A percentile compares a stretch with the other conserved stretches of the same genome.
Conservation (phyloP, 2,888 invertebrate species). For the Cantharis rustica region DNA sequence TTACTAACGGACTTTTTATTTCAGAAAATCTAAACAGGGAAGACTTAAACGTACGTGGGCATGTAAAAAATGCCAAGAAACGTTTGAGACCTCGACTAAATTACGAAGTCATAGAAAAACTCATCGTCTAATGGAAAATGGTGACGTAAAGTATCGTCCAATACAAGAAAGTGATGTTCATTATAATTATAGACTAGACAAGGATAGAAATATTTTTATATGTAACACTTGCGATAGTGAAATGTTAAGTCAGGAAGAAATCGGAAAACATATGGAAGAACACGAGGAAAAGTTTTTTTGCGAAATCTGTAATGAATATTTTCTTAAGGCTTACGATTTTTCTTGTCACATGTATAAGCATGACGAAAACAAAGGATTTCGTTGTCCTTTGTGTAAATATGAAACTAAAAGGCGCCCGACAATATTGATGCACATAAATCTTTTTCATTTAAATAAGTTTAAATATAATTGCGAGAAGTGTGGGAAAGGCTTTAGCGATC, state of each 20-base stretch:
- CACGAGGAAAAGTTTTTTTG: constrained; percentile 38
- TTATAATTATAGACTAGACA: constrained; percentile 45
- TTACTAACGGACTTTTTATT: neutral
- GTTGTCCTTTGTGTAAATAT: constrained; percentile 48
- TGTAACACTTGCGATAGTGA: constrained; percentile 34
- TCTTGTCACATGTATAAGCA: constrained; percentile 48
- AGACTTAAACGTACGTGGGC: constrained; percentile 39
- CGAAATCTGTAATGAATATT: constrained; percentile 44
- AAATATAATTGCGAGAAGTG: constrained; percentile 61
- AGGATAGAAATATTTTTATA: constrained; percentile 37
- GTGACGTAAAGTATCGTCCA: constrained; percentile 3
- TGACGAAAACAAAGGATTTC: constrained; percentile 42
- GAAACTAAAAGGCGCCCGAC: constrained; percentile 42
- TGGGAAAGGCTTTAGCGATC: constrained; percentile 61
- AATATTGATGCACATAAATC: constrained; percentile 47
- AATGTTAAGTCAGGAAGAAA: constrained; percentile 18
- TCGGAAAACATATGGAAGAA: constrained; percentile 28
- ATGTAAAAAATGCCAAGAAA: constrained; percentile 44
- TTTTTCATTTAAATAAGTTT: constrained; percentile 50
- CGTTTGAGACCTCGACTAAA: constrained; percentile 41
- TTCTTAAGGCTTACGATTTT: constrained; percentile 48
- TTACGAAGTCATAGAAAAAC: constrained; percentile 43
- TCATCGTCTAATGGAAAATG: constrained; percentile 14
- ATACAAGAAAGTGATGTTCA: constrained; percentile 9
- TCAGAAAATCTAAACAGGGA: neutral